Base-by-base conservation (phyloP, 64 coral and sea anemone genomes). In the Actinia equina region DNA sequence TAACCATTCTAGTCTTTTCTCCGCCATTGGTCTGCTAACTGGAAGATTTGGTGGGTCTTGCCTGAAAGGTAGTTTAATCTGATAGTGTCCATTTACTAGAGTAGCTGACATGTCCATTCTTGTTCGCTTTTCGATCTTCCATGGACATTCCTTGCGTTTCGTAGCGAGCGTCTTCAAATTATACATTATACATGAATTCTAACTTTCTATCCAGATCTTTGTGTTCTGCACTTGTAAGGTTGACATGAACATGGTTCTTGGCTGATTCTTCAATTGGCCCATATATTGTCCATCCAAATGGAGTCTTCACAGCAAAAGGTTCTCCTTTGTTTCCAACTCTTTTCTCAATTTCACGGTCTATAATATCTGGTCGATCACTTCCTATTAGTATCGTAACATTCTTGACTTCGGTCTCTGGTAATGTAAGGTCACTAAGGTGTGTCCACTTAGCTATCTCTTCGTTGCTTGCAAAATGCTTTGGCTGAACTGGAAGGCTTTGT, bases 331-430 rank as follows among this genome's bases (percentile, higher is more conserved):
- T 51, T 60, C 89, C 89, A 37, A 64, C 83, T 82, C 86, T 80
- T 65, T 64, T 70, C 15, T 95, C 93, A 44, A 43, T 17, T 41
- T 61, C 85, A n/a, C 27, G 42, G 45, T 95, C 93, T 17, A 95
- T 91, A 44, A 95, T 91, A 61, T 91, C 93, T 56, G 93, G 89
- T 44, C 93, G 86, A 54, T 95, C 71, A n/a, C 82, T 91, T 13
- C 89, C 93, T 44, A 95, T 89, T 5, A 95, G 77, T 43, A 91
- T 95, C 1, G 89, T 82, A 22, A 95, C 71, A 54, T 67, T 15
- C 18, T 61, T 87, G 8, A 64, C 52, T 49, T 79, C 88, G 56
- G 59, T 85, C 84, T 90, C 85, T 11, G 88, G 88, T 10, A 95
- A 57, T 19, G 55, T 74, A 7, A 91, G 14, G 78, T 80, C 93